Conservation (phyloP, 2,888 invertebrate genomes). For the Anodontia alba region DNA sequence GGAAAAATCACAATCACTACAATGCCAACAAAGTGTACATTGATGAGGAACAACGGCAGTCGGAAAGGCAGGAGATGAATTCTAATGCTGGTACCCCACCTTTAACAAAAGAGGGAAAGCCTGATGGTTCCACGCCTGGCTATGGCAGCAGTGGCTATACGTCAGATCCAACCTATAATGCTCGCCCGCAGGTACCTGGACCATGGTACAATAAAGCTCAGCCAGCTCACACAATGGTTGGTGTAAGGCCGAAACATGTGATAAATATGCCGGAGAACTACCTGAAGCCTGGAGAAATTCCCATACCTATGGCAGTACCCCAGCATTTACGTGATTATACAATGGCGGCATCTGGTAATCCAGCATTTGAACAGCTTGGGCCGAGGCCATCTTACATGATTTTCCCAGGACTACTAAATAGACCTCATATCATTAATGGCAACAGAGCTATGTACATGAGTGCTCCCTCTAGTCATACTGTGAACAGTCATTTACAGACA, state of each 20-base stretch:
- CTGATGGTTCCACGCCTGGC: not conserved
- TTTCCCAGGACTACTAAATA: slow-evolving; percentile 18
- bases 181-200: slow-evolving; percentile 41
- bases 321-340: slow-evolving; percentile 32
- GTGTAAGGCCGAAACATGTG: slow-evolving; percentile 58
- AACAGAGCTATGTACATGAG: slow-evolving; percentile 11
- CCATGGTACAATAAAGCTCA: slow-evolving; percentile 62
- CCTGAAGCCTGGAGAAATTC: slow-evolving; percentile 44
- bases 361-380: not conserved
- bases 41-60: slow-evolving; percentile 2
- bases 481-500: not conserved
- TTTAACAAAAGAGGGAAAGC: not conserved
- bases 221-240: slow-evolving; percentile 70
- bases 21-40: slow-evolving; percentile 15
- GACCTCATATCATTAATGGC: slow-evolving; percentile 33
- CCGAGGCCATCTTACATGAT: slow-evolving; percentile 11
- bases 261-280: slow-evolving; percentile 73
- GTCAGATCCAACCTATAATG: slow-evolving; percentile 69
- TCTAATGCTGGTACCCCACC: slow-evolving; percentile 47
- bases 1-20: slow-evolving; percentile 44
- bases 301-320: slow-evolving; percentile 46
- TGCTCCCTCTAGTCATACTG: slow-evolving; percentile 11
- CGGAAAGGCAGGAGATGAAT: slow-evolving; percentile 18
- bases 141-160: slow-evolving; percentile 66
- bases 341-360: not conserved